Percentiles rank a stretch among this genome's conserved stretches.
These are phyloP conservation scores for Seira musarum DNA, from an alignment of 2,888 invertebrate species.

Conservation along the genomic window DNA sequence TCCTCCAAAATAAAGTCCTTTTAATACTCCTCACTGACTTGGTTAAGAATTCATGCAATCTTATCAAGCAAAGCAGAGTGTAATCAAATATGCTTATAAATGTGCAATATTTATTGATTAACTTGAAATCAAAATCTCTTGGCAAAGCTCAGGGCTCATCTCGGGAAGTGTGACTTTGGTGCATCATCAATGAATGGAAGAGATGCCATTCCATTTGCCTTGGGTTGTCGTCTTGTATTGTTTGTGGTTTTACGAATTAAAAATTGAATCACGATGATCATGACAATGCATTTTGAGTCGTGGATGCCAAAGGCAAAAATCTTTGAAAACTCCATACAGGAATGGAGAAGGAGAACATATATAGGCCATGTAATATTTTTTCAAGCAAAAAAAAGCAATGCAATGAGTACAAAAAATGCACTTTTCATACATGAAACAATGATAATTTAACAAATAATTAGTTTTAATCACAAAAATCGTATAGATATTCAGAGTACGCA, in stretches of 20 bases:
- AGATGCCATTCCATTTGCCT: conserved; percentile 23
- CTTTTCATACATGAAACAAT: background rate
- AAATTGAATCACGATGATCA: conserved; percentile 53
- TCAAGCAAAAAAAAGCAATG: conserved; percentile 9
- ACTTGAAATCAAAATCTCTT: background rate
- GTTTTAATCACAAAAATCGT: background rate
- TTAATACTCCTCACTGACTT: background rate
- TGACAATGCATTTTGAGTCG: conserved; percentile 52
- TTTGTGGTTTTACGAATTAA: conserved; percentile 38
- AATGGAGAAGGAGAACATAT: background rate
- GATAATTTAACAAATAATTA: background rate
- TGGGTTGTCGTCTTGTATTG: conserved; percentile 20
- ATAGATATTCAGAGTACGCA: conserved; percentile 13
- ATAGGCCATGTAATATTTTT: background rate
- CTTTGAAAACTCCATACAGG: background rate
- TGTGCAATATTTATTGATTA: background rate
- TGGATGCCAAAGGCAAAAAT: conserved; percentile 49
- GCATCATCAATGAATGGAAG: background rate
- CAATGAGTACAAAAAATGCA: background rate
- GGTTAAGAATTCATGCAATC: background rate
- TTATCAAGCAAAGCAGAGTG: too few relatives aligned
- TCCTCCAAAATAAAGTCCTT: background rate
- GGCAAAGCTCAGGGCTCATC: background rate
- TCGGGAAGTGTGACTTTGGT: background rate
- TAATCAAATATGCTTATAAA: background rate